These are phyloP conservation scores for Aegypius monachus DNA, from an alignment of 2,113 vertebrate genomes.

Conservation along the genomic window DNA sequence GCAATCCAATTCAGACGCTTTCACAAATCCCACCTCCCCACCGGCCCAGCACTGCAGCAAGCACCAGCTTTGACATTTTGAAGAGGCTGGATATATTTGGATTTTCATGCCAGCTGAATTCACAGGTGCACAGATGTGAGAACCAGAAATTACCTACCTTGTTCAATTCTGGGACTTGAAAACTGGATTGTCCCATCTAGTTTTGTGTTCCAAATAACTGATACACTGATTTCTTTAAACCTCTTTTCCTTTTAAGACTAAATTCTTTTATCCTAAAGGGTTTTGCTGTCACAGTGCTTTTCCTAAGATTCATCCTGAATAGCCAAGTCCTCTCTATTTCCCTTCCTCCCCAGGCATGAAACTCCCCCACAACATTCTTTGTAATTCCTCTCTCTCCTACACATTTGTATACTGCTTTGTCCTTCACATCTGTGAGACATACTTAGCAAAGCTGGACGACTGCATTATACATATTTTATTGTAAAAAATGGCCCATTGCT, in stretches of 20 bases:
- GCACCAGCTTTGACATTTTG: not conserved
- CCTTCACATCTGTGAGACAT: not conserved
- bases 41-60: not conserved
- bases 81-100: fast-evolving
- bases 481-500: not conserved
- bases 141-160: not conserved
- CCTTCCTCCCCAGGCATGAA: not conserved
- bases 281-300: not conserved
- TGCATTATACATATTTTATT: not conserved
- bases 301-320: not conserved
- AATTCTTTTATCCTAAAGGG: not conserved
- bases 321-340: not conserved
- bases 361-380: not conserved
- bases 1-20: not conserved
- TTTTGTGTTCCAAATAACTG: not conserved
- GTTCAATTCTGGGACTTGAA: not conserved
- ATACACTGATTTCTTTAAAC: not conserved
- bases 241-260: not conserved
- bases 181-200: not conserved
- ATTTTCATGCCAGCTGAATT: not conserved
- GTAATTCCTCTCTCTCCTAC: not conserved
- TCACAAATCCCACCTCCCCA: not conserved
- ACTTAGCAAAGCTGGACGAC: not conserved
- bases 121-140: not conserved
- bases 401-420: not conserved